Evolutionary conservation across 2,113 vertebrate species (phyloP).

Genomic region (Copsychus sechellarum): DNA sequence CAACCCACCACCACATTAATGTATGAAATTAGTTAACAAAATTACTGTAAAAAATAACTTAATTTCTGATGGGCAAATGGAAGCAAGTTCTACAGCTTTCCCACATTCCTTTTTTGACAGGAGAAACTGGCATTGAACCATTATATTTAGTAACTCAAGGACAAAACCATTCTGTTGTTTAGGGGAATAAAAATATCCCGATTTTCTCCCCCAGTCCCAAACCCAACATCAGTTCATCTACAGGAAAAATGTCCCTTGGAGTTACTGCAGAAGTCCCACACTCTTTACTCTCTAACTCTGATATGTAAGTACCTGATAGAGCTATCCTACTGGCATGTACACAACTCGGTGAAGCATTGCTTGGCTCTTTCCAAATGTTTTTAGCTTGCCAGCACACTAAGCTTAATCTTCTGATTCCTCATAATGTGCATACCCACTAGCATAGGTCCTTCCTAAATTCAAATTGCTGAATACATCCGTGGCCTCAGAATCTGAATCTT

Average conservation of each 20-base stretch:
- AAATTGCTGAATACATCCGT: constrained; percentile 78
- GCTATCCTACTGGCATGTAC: neutral
- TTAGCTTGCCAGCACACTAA: neutral
- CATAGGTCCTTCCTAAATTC: constrained; percentile 82
- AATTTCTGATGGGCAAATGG: constrained; percentile 51
- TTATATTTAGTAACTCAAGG: neutral
- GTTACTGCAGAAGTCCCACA: neutral
- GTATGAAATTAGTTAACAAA: constrained; percentile 52
- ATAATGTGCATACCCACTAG: constrained; percentile 80
- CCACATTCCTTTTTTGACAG: neutral
- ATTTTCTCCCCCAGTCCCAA: neutral
- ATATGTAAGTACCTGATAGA: neutral
- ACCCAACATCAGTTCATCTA: neutral
- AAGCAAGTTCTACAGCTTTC: constrained; percentile 42
- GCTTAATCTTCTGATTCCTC: constrained; percentile 76
- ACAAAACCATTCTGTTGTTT: neutral
- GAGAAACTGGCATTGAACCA: neutral
- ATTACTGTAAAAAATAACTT: constrained; percentile 68
- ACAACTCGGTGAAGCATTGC: neutral
- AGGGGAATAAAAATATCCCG: neutral
- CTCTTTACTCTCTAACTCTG: neutral
- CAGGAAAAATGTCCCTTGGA: neutral
- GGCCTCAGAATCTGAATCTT: constrained; percentile 78
- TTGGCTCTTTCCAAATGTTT: neutral
- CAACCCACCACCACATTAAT: neutral